Percentiles rank a stretch among this genome's conserved stretches.
Conservation (phyloP, 2,888 invertebrate genomes). For the Drosophila lacicola region DNA sequence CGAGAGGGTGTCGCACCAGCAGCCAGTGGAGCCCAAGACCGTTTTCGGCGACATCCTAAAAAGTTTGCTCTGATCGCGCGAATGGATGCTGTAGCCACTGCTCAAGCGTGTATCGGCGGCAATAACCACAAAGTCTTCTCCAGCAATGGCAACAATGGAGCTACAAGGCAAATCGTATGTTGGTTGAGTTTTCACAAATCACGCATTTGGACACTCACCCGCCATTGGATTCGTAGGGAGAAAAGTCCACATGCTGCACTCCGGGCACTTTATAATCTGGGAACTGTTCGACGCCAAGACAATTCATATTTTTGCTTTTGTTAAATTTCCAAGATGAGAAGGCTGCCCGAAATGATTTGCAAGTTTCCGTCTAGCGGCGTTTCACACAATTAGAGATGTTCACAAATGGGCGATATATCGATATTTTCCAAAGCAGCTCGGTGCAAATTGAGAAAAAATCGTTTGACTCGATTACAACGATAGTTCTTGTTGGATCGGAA, state of each 20-base stretch:
- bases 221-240: slow-evolving; percentile 91
- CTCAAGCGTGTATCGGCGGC: slow-evolving; percentile 98
- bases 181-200: background rate
- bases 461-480: background rate
- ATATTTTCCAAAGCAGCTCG: slow-evolving; percentile 10
- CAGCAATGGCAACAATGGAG: slow-evolving; percentile 97
- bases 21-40: slow-evolving; percentile 97
- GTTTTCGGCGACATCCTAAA: slow-evolving; percentile 93
- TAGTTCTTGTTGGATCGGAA: background rate
- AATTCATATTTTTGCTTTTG: slow-evolving; percentile 62
- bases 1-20: slow-evolving; percentile 98
- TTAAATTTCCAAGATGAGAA: slow-evolving; percentile 36
- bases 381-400: slow-evolving; percentile 65
- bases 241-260: slow-evolving; percentile 86
- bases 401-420: slow-evolving; percentile 23
- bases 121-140: slow-evolving; percentile 97
- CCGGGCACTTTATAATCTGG: slow-evolving; percentile 85
- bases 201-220: slow-evolving; percentile 86
- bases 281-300: slow-evolving; percentile 77
- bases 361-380: slow-evolving; percentile 66
- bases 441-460: no score
- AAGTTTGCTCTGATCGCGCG: slow-evolving; percentile 94
- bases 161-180: slow-evolving; percentile 86
- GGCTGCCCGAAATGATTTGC: slow-evolving; percentile 70
- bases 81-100: slow-evolving; percentile 95